These are phyloP conservation scores for Drosophila erecta DNA, from an alignment of 1,140 invertebrate species.

Conservation along the genomic window DNA sequence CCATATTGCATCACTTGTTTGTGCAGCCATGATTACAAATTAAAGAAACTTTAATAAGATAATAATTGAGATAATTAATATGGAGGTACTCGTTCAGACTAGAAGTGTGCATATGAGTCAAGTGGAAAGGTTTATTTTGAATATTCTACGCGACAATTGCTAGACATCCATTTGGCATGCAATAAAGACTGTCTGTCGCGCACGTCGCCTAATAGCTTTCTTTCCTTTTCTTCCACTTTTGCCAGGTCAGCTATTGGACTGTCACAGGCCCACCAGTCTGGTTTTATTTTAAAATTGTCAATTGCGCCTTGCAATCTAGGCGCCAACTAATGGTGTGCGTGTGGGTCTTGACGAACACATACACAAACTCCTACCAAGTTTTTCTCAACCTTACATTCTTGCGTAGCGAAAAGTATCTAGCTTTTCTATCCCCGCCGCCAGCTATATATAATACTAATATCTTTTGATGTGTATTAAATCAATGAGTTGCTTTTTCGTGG, in stretches of 20 bases:
- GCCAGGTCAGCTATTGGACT: slow-evolving; percentile 34
- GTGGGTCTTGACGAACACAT: slow-evolving; percentile 3
- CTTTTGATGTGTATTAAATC: no score
- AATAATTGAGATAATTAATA: no score
- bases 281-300: slow-evolving; percentile 70
- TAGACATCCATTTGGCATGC: slow-evolving; percentile 41
- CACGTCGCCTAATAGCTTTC: slow-evolving; percentile 36
- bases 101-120: not conserved
- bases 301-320: slow-evolving; percentile 50
- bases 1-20: no score
- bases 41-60: no score
- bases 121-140: slow-evolving; percentile 1
- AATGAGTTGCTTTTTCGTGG: not conserved
- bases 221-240: slow-evolving; percentile 17
- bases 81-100: no score
- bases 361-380: not conserved
- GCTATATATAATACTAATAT: slow-evolving; percentile 49
- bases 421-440: slow-evolving; percentile 42
- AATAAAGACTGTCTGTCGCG: slow-evolving; percentile 33
- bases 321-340: slow-evolving; percentile 54
- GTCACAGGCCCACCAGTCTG: slow-evolving; percentile 13
- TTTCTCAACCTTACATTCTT: slow-evolving; percentile 15
- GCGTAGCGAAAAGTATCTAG: slow-evolving; percentile 48
- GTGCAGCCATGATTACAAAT: no score
- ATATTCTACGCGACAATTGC: slow-evolving; percentile 37